Evolutionary conservation across 2,888 invertebrate genomes (phyloP).

Genomic region (Dynastes grantii): DNA sequence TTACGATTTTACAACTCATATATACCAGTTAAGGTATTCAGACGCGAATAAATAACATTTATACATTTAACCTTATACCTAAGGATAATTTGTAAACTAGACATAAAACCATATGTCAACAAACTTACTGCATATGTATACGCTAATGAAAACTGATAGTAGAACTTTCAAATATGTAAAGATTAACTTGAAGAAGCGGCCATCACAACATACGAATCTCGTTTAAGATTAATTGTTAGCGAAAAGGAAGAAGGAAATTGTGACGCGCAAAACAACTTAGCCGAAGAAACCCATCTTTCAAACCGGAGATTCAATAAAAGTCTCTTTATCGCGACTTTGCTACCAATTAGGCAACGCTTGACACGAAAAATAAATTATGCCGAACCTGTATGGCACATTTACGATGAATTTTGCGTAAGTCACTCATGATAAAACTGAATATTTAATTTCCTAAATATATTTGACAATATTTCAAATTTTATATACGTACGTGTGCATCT

Average conservation of each 20-base stretch:
- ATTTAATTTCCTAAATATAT: not conserved
- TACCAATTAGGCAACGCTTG: no score
- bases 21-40: not conserved
- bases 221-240: not conserved
- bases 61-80: slow-evolving; percentile 34
- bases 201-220: not conserved
- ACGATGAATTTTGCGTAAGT: no score
- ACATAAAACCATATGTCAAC: slow-evolving; percentile 32
- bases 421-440: not conserved
- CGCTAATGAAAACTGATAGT: not conserved
- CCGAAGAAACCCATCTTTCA: not conserved
- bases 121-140: not conserved
- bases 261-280: slow-evolving; percentile 1
- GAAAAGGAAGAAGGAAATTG: not conserved
- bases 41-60: not conserved
- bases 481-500: slow-evolving; percentile 61
- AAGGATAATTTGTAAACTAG: slow-evolving; percentile 19
- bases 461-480: not conserved
- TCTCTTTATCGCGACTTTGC: not conserved
- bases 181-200: not conserved
- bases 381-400: no score
- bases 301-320: slow-evolving; percentile 10
- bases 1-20: slow-evolving; percentile 2
- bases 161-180: not conserved
- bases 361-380: not conserved